phyloP scores from a whole-genome alignment of 1,140 invertebrate species.

The Teleopsis dalmanni region DNA sequence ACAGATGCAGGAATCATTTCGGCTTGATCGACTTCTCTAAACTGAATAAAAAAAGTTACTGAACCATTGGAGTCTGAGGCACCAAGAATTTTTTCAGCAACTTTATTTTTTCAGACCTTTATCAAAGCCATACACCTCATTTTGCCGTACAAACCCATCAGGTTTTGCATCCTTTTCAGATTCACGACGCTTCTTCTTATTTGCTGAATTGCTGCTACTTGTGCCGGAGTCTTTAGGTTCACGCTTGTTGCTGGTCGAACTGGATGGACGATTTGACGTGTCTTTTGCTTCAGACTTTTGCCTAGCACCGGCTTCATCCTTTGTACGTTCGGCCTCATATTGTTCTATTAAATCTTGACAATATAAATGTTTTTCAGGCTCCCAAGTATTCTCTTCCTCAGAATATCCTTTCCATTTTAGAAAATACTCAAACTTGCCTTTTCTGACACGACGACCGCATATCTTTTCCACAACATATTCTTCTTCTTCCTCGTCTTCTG shows the following conservation, averaged over 20 bases:
- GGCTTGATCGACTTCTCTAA: conserved; percentile 88
- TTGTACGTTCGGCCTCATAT: conserved; percentile 64
- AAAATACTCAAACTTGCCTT: conserved; percentile 80
- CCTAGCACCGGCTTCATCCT: conserved; percentile 9
- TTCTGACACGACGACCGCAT: conserved; percentile 63
- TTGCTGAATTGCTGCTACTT: conserved; percentile 11
- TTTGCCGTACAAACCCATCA: conserved; percentile 4
- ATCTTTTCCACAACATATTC: conserved; percentile 83
- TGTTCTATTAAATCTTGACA: conserved; percentile 84
- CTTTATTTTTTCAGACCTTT: conserved; percentile 75
- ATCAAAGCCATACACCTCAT: conserved; percentile 69
- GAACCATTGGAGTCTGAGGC: conserved; percentile 64
- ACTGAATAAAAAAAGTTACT: conserved; percentile 94
- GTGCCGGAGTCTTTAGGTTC: conserved; percentile 14
- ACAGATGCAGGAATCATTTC: conserved; percentile 84
- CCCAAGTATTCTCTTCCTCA: conserved; percentile 79
- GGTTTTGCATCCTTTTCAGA: conserved; percentile 13
- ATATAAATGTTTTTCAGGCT: conserved; percentile 80
- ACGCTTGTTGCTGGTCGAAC: conserved; percentile 11
- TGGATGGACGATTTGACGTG: conserved; percentile 4
- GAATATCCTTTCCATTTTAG: conserved; percentile 88
- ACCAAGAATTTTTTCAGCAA: too few species aligned
- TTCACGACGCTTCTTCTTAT: conserved; percentile 12
- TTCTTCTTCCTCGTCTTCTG: conserved; percentile 52
- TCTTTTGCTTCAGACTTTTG: conserved; percentile 13